Evolutionary conservation across 1,140 invertebrate species (phyloP), one percentile per base, ranked within the genome.

Genomic region (Cryptotermes secundus): DNA sequence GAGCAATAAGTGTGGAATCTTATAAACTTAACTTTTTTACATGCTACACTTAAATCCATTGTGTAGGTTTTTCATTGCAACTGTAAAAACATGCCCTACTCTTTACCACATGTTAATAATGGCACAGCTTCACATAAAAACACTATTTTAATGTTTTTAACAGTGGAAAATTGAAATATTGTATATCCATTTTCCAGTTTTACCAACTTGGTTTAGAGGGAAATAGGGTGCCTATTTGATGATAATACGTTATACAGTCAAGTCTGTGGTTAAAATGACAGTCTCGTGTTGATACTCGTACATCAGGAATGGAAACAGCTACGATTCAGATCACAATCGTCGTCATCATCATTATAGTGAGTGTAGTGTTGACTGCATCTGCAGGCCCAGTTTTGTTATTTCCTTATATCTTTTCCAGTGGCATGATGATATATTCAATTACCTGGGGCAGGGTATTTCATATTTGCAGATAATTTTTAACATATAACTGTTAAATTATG

Each of bases 101-200:
- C n/a, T 72, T 72, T 16, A 72, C n/a, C 59, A 72, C 59, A 31
- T 72, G 59, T 72, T 72, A 31, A 72, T n/a, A 49, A 72, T 31
- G 59, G 59, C 59, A 72, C 59, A 72, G 59, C 10, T 72, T 72
- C 9, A 72, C 26, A 72, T 31, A 72, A 6, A 22, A 7, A 72
- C 26, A 31, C 59, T 72, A 72, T 72, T 72, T 72, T 10, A 72
- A 72, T n/a, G 7, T 72, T 72, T 72, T 31, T 31, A 72, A n/a
- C n/a, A 72, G 59, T 72, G 59, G 59, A 72, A 72, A 38, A 72
- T 26, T 72, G 59, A 72, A 72, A 31, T 72, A 72, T n/a, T n/a
- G 31, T 59, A 10, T 22, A 22, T 22, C 53, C 53, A 59, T 59
- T 59, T 59, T 59, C 22, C 53, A 59, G 26, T 59, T 59, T 7